Percentiles rank a stretch among this genome's conserved stretches.
These are phyloP conservation scores for Diachasmimorpha longicaudata DNA, from an alignment of 1,140 invertebrate genomes.

Conservation along the genomic window DNA sequence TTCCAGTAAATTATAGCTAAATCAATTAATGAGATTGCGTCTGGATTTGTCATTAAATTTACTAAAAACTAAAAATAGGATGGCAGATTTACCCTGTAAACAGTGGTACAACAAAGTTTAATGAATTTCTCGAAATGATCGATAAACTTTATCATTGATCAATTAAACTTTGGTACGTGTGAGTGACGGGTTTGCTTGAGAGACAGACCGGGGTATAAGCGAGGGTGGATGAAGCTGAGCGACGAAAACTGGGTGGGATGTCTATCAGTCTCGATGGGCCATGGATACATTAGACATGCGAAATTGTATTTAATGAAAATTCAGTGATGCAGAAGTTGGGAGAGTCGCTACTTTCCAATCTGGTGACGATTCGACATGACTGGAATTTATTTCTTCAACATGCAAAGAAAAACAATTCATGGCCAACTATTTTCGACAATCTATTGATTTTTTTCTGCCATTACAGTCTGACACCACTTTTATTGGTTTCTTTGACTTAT, in stretches of 20 bases:
- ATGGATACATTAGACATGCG: background rate
- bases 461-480: too few species aligned
- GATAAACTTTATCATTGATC: conserved; percentile 66
- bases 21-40: background rate
- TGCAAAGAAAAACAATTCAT: too few species aligned
- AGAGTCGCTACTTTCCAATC: too few species aligned
- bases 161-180: conserved; percentile 64
- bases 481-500: too few species aligned
- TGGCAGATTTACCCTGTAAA: conserved; percentile 42
- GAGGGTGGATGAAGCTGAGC: background rate
- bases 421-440: too few species aligned
- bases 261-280: background rate
- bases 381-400: too few species aligned
- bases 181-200: conserved; percentile 55
- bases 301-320: background rate
- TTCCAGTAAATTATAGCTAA: background rate
- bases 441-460: too few species aligned
- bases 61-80: background rate
- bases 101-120: conserved; percentile 60
- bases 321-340: background rate
- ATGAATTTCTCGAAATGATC: conserved; percentile 63
- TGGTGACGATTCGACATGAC: too few species aligned
- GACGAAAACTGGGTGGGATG: background rate
- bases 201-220: background rate
- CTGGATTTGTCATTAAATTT: conserved; percentile 2